Evolutionary conservation across 2,888 invertebrate species (phyloP).

Genomic region (Limnephilus marmoratus): DNA sequence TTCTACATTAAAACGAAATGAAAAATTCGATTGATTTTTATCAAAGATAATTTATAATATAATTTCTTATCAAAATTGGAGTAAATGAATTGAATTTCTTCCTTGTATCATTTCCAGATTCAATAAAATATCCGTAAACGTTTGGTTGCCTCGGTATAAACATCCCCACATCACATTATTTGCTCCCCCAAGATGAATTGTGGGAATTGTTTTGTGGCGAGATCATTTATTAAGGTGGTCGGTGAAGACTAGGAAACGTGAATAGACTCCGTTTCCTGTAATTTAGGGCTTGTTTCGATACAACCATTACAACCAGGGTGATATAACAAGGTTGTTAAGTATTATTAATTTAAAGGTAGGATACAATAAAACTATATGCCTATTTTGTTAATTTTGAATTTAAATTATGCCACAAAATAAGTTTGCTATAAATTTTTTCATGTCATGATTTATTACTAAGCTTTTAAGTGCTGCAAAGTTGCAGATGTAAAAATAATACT

Average conservation of each 20-base stretch:
- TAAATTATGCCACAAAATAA: too few species aligned
- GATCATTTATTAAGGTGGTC: constrained; percentile 7
- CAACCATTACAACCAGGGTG: background rate
- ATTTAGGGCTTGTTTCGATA: background rate
- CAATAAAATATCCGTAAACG: background rate
- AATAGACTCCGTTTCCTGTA: background rate
- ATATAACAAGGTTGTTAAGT: too few species aligned
- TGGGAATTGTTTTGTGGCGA: background rate
- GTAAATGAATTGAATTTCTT: background rate
- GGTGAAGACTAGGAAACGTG: background rate
- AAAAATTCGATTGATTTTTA: background rate
- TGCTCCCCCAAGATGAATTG: background rate
- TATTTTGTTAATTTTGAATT: too few species aligned
- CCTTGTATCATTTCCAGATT: background rate
- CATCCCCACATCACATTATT: constrained; percentile 10
- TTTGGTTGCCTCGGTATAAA: background rate
- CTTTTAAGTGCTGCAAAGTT: too few species aligned
- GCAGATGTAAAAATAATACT: too few species aligned
- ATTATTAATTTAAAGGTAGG: too few species aligned
- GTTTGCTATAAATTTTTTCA: too few species aligned
- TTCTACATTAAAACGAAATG: background rate
- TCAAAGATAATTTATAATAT: background rate
- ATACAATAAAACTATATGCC: too few species aligned
- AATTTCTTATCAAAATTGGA: too few species aligned
- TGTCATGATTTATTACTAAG: too few species aligned